Conservation (phyloP, 2,113 vertebrate genomes). For the Boulengeromyrus knoepffleri region DNA sequence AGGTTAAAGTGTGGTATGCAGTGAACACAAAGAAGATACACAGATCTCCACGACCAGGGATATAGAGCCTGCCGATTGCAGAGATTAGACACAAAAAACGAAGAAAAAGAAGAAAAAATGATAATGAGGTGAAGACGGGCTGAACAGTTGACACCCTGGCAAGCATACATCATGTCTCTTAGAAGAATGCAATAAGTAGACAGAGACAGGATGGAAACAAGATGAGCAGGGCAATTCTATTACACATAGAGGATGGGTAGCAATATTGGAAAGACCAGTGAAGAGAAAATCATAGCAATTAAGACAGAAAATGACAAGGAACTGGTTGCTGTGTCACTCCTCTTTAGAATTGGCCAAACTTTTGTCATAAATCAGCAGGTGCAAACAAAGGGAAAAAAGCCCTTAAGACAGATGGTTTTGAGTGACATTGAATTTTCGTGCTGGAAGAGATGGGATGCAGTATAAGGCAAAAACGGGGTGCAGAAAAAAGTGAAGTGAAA, state of each 20-base stretch:
- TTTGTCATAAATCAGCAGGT: not conserved
- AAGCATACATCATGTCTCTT: not conserved
- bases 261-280: not conserved
- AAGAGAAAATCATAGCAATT: constrained; percentile 9
- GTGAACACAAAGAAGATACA: not conserved
- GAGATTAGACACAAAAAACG: not conserved
- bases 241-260: not conserved
- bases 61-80: not conserved
- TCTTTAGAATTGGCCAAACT: not conserved
- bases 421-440: not conserved
- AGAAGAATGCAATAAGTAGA: not conserved
- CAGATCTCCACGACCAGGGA: not conserved
- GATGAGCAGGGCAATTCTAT: not conserved
- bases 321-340: not conserved
- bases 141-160: not conserved
- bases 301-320: constrained; percentile 3
- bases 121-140: not conserved
- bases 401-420: not conserved
- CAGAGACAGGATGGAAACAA: not conserved
- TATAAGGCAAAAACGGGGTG: not conserved
- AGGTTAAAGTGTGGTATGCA: not conserved
- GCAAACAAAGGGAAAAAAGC: not conserved
- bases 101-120: not conserved
- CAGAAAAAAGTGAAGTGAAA: not conserved
- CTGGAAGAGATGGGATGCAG: not conserved